Base-by-base conservation (phyloP, 2,113 vertebrate species). In the Cyrtonyx montezumae region DNA sequence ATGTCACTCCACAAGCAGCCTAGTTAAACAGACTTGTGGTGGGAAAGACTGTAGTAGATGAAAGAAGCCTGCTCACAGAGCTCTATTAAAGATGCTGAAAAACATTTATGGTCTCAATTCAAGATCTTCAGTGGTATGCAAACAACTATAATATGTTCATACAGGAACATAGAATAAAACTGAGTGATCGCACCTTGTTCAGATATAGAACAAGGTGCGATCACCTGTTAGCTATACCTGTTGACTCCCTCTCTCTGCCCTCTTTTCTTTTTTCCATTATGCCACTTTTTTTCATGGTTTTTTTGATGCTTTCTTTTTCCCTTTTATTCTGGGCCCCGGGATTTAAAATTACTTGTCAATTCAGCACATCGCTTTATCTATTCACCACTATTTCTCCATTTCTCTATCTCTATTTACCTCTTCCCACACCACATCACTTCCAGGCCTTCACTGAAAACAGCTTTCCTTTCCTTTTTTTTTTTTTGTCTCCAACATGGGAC, bases 1-100 rank as follows among this genome's bases (percentile, higher is more conserved):
- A 79, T 90, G 56, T 93, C 94, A 87, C 43, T 43, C 46, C 68
- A 28, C 68, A 91, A 40, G 65, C 51, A 93, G 79, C 55, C 74
- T 80, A 37, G 14, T 68, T 66, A 25, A 71, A 73, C 22, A 80
- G 43, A 76, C 28, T 55, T 93, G 74, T 55, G 86, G 62, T 84
- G 56, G 80, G 55, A 76, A 82, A 61, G 55, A 87, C 48, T 82
- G 45, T n/a, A 26, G 71, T 1, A 73, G 58, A 48, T 59, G 6
- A 79, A 88, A 36, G 34, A 76, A 55, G 5, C 23, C 34, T 82
- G 94, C 56, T 66, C 76, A 46, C 19, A 13, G 63, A 75, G 66
- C 51, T 34, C 11, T 59, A 2, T 42, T 63, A 20, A 30, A 79
- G 32, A 42, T 53, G 32, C 42, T 82, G 88, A 26, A 82, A 80